These are phyloP conservation scores for Bedellia somnulentella DNA, from an alignment of 2,888 invertebrate genomes.

Conservation along the genomic window DNA sequence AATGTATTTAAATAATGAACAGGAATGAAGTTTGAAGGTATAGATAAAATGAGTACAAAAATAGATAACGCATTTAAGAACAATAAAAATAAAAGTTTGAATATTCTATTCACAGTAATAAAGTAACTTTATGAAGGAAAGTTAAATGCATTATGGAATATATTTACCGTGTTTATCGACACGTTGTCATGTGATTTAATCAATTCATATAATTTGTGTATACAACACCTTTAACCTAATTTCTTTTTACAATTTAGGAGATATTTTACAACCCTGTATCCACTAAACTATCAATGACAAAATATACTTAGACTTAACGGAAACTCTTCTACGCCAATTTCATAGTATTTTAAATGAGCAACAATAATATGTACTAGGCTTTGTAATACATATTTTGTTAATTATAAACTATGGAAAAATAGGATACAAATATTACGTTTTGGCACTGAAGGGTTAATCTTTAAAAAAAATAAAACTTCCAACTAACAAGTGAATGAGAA, in stretches of 20 bases:
- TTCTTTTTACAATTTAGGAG: slow-evolving; percentile 49
- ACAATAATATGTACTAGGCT: too few relatives aligned
- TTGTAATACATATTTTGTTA: too few relatives aligned
- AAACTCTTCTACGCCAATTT: too few relatives aligned
- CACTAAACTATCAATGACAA: slow-evolving; percentile 43
- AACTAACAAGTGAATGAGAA: too few relatives aligned
- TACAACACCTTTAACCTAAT: slow-evolving; percentile 50
- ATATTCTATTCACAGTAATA: too few relatives aligned
- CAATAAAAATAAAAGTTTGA: background rate
- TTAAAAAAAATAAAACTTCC: too few relatives aligned
- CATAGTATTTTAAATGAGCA: too few relatives aligned
- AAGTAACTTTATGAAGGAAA: slow-evolving; percentile 23
- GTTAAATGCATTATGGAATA: slow-evolving; percentile 37
- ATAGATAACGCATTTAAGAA: slow-evolving; percentile 10
- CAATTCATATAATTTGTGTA: slow-evolving; percentile 51
- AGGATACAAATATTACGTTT: too few relatives aligned
- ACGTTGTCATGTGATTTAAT: slow-evolving; percentile 34
- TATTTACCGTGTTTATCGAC: slow-evolving; percentile 33
- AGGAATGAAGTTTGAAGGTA: too few relatives aligned
- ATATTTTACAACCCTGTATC: slow-evolving; percentile 62
- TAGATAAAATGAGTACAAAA: slow-evolving; percentile 12
- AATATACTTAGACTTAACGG: slow-evolving; percentile 28
- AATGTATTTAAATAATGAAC: too few relatives aligned
- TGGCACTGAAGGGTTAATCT: too few relatives aligned
- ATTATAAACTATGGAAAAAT: too few relatives aligned